Percentiles rank a stretch among this genome's conserved stretches.
Conservation (phyloP, 2,888 invertebrate genomes). For the Alloscopus bannaensis region DNA sequence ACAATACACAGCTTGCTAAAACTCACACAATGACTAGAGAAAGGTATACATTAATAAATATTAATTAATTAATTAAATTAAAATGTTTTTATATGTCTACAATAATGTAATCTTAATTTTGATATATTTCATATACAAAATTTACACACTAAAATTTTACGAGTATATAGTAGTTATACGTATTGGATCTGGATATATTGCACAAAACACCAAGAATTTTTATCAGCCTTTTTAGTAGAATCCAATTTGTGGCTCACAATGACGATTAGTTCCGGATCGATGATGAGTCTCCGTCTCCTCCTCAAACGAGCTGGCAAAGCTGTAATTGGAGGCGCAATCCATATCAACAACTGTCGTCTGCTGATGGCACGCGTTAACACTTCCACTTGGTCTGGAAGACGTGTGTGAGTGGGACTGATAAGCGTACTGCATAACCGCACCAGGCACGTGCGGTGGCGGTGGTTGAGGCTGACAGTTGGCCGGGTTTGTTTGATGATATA, state of each 20-base stretch:
- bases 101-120: too few species aligned
- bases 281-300: slow-evolving; percentile 37
- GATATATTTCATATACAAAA: too few species aligned
- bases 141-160: too few species aligned
- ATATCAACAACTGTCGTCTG: slow-evolving; percentile 45
- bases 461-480: slow-evolving; percentile 10
- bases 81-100: too few species aligned
- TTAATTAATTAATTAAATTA: too few species aligned
- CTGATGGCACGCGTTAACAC: background rate
- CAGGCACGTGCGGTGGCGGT: slow-evolving; percentile 55
- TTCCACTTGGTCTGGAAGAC: slow-evolving; percentile 4
- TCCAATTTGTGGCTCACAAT: background rate
- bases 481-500: background rate
- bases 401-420: slow-evolving; percentile 31
- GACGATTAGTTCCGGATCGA: background rate
- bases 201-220: too few species aligned
- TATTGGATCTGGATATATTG: too few species aligned
- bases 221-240: too few species aligned
- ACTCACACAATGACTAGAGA: too few species aligned
- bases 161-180: too few species aligned
- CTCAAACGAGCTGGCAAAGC: slow-evolving; percentile 68
- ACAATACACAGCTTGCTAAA: too few species aligned
- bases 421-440: slow-evolving; percentile 26
- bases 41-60: too few species aligned
- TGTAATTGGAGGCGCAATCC: slow-evolving; percentile 68